Percentiles rank a stretch among this genome's conserved stretches.
Conservation (phyloP, 2,113 vertebrate genomes). For the Myotis yumanensis region DNA sequence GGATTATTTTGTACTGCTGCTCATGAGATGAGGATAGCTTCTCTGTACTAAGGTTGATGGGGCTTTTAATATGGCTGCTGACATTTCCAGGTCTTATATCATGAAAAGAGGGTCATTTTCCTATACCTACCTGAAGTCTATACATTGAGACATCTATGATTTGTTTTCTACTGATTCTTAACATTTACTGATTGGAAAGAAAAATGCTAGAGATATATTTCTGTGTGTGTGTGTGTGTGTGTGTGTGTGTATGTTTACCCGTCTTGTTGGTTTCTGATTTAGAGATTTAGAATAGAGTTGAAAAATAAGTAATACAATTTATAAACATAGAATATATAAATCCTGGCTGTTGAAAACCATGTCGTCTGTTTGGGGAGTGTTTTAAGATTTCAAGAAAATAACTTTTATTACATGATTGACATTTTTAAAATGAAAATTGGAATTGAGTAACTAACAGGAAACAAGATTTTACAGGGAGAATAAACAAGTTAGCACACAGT, state of each 20-base stretch:
- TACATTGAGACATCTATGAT: constrained; percentile 59
- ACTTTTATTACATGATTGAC: neutral
- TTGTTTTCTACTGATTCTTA: constrained; percentile 74
- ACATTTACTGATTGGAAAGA: constrained; percentile 64
- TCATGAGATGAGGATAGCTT: constrained; percentile 60
- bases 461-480: constrained; percentile 17
- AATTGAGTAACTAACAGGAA: constrained; percentile 30
- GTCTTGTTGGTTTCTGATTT: constrained; percentile 60
- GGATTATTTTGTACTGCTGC: constrained; percentile 63
- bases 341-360: neutral
- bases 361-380: neutral
- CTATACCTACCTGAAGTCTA: constrained; percentile 28
- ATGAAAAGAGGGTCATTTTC: constrained; percentile 58
- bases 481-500: constrained; percentile 4
- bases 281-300: neutral
- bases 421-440: constrained; percentile 27
- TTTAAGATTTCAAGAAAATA: constrained; percentile 22
- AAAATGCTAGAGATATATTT: constrained; percentile 50
- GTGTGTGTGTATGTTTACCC: constrained; percentile 16
- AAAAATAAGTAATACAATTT: constrained; percentile 1
- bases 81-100: constrained; percentile 66
- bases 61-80: constrained; percentile 36
- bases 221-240: neutral
- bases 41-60: neutral
- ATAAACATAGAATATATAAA: neutral